Percentiles rank a stretch among this genome's conserved stretches.
Evolutionary conservation across 2,113 vertebrate genomes (phyloP).

Genomic region (Hemicordylus capensis): DNA sequence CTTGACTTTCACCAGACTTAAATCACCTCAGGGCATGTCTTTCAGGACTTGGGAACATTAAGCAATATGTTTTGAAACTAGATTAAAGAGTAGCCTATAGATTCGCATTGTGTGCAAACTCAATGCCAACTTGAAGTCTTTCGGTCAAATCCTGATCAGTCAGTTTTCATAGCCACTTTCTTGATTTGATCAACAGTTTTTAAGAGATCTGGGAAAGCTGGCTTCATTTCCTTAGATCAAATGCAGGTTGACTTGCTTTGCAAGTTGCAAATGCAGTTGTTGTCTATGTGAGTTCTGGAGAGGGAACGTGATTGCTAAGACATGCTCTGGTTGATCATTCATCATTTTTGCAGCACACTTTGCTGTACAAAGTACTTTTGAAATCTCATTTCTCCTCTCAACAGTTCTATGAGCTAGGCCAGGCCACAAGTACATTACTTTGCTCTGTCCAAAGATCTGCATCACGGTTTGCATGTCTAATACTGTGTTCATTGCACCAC

Average conservation of each 20-base stretch:
- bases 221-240: no score
- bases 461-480: not conserved
- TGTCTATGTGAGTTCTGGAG: no score
- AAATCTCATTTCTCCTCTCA: not conserved
- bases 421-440: no score
- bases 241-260: no score
- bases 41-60: not conserved
- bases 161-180: not conserved
- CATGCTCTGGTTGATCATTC: not conserved
- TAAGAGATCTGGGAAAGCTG: not conserved
- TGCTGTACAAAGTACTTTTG: not conserved
- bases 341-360: not conserved
- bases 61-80: not conserved
- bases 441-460: not conserved
- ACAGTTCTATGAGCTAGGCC: not conserved
- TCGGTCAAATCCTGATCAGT: not conserved
- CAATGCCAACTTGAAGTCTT: no score
- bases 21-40: rapidly evolving
- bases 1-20: constrained; percentile 1
- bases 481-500: not conserved
- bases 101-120: no score
- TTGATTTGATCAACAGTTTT: not conserved
- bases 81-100: not conserved
- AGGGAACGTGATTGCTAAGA: no score
- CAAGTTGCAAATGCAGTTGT: no score